Percentiles rank a stretch among this genome's conserved stretches.
Conservation (phyloP, 2,888 invertebrate genomes). For the Epirrhoe tristata region DNA sequence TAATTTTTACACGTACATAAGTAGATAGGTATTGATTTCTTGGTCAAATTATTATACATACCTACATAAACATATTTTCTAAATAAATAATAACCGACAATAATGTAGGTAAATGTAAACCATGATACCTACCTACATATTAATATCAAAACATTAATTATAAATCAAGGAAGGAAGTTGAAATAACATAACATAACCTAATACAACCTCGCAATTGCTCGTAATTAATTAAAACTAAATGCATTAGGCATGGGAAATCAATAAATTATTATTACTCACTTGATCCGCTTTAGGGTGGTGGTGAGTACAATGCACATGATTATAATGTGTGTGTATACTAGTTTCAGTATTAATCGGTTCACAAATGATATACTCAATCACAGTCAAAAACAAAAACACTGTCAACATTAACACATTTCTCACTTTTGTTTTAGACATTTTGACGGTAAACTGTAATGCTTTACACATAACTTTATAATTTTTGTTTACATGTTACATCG, state of each 20-base stretch:
- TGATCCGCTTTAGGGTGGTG: constrained; percentile 88
- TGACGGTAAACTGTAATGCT: constrained; percentile 41
- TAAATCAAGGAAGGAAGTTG: background rate
- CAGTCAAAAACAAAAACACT: constrained; percentile 54
- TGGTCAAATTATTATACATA: no score
- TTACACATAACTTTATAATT: constrained; percentile 52
- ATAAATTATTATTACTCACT: constrained; percentile 75
- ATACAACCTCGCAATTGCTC: constrained; percentile 11
- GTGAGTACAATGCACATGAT: constrained; percentile 85
- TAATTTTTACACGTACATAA: no score
- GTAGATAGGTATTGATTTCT: no score
- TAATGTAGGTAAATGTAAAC: no score
- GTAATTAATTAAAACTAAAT: constrained; percentile 16
- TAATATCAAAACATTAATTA: no score
- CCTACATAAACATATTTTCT: no score
- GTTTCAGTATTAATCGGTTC: constrained; percentile 44
- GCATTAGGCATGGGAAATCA: constrained; percentile 15
- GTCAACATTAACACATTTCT: constrained; percentile 52
- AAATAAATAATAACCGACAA: no score
- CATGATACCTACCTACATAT: no score
- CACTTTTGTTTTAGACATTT: constrained; percentile 56
- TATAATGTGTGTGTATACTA: constrained; percentile 51
- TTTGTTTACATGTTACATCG: constrained; percentile 75
- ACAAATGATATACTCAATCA: constrained; percentile 53
- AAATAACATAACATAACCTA: constrained; percentile 22